Base-by-base conservation (phyloP, 2,113 vertebrate genomes). In the Halichoeres trimaculatus region DNA sequence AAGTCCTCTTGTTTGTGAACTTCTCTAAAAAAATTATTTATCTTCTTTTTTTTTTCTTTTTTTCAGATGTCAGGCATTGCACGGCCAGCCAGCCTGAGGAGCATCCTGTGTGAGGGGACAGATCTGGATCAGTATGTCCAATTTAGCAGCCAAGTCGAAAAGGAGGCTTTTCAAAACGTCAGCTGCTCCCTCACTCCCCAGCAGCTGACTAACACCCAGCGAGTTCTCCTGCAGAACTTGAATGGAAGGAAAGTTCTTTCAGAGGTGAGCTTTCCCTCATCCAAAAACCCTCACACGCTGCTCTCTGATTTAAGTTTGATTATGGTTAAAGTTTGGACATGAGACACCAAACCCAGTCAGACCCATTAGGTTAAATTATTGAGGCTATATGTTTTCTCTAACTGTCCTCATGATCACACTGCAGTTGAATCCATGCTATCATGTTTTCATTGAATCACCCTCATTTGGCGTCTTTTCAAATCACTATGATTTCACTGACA, bases 101-200 rank as follows among this genome's bases (percentile, higher is more conserved):
- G 38, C 51, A 34, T 89, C 55, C 26, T 94, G 69, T 86, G 90
- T 51, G 67, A 93, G 47, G 88, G 85, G 52, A 83, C 68, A 19
- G 48, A 65, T 62, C 79, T 92, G 60, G 85, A 91, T 36, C 34
- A 76, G 38, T 90, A 92, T 48, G 43, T 94, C 73, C 89, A 88
- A 72, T 93, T 95, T 69, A 76, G 38, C 86, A 92, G 88, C 63
- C 55, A 36, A 23, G 70, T 57, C 55, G 90, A 93, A 45, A 88
- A 72, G 77, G 70, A 88, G 35, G 79, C 86, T 56, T 94, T 95
- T 79, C 89, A 90, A 70, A 94, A 93, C 64, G 66, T 93, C 85
- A 94, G 89, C 76, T 95, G 94, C 81, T 91, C 90, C n/a, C 78
- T 92, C 61, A 72, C 77, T 20, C 69, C 72, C 23, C 86, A 67